Evolutionary conservation across 2,888 invertebrate genomes (phyloP), one percentile per base, ranked within the genome.

Genomic region (Eurois occulta): DNA sequence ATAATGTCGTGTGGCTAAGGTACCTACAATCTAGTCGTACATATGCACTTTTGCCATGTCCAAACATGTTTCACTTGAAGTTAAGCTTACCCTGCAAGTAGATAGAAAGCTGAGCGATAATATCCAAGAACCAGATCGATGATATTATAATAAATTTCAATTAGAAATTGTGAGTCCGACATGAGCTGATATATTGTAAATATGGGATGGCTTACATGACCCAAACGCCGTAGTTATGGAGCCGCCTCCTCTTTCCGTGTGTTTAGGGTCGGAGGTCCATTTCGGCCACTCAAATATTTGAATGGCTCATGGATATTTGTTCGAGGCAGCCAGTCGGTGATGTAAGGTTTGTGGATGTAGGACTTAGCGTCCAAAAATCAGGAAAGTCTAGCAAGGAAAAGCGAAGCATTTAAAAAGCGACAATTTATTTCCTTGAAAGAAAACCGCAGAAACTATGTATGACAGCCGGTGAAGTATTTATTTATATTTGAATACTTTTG

Each of bases 21-120:
- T 68, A 41, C 71, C 71, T 77, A 73, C 28, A 71, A 60, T 38
- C 73, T 65, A 32, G 21, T 48, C n/a, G n/a, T 41, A 71, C 65
- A 69, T 72, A 71, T 80, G 70, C 64, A 80, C 62, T 72, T 65
- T 77, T 77, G 43, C 52, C 24, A 81, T 64, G 24, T 70, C 55
- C 52, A 65, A 84, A 77, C 84, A 70, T 84, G 73, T 81, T 84
- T 71, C 68, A 72, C 67, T 73, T 71, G 62, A 46, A 80, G 48
- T 73, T 80, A 72, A 77, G 67, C 71, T 80, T 65, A 73, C 71
- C 79, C 67, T 77, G 60, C 55, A 72, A 77, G 71, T 77, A 38
- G 69, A 62, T 77, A 84, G 77, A 84, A 81, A 84, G 81, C 55
- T 48, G 18, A 65, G n/a, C 60, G 52, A 74, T 76, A 72, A 64